Evolutionary conservation across 2,888 invertebrate genomes (phyloP).

Genomic region (Hydroisotoma schaefferi): DNA sequence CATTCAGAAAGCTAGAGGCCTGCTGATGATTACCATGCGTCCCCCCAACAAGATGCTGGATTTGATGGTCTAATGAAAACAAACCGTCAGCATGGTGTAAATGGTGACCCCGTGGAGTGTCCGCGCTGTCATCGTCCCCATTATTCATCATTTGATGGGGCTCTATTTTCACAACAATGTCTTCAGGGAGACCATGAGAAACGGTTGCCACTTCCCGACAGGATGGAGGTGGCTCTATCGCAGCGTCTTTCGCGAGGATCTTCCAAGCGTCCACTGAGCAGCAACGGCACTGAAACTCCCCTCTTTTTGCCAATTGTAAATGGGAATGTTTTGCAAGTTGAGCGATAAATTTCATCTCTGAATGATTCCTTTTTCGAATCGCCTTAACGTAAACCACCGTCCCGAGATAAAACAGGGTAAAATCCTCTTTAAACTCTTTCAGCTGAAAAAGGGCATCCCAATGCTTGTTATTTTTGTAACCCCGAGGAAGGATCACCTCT

Average conservation of each 20-base stretch:
- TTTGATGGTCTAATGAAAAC: neutral
- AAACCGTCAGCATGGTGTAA: neutral
- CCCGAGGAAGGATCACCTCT: constrained; percentile 30
- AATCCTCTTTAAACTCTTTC: constrained; percentile 34
- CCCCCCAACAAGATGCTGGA: neutral
- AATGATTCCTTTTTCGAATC: constrained; percentile 26
- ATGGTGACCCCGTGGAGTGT: neutral
- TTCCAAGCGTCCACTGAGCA: constrained; percentile 6
- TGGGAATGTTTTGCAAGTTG: constrained; percentile 36
- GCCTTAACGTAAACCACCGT: constrained; percentile 33
- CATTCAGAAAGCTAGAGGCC: constrained; percentile 1
- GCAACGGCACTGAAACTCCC: constrained; percentile 33
- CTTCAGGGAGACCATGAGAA: constrained; percentile 19
- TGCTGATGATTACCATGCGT: neutral
- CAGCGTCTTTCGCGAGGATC: neutral
- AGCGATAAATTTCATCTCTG: constrained; percentile 40
- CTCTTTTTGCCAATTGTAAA: constrained; percentile 31
- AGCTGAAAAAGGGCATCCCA: constrained; percentile 35
- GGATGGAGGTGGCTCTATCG: neutral
- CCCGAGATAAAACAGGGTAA: constrained; percentile 30
- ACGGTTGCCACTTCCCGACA: neutral
- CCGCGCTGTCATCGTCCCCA: constrained; percentile 1
- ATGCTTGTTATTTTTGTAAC: constrained; percentile 9
- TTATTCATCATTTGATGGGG: constrained; percentile 5
- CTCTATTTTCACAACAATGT: constrained; percentile 35